phyloP scores from a whole-genome alignment of 1,140 invertebrate species.

The Leptopilina boulardi region DNA sequence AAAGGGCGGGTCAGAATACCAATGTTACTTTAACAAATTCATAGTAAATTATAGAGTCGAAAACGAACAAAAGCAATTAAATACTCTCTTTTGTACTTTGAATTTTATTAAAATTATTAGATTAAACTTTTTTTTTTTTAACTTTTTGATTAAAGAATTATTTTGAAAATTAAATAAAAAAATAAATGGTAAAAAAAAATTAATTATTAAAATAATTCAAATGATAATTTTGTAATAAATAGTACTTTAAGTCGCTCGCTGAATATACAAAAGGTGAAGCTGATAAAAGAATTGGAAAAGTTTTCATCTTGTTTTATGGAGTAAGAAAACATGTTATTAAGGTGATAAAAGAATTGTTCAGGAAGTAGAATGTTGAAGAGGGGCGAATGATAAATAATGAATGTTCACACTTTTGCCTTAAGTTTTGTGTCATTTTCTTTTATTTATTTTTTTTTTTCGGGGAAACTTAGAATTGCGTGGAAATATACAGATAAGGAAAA shows the following conservation, averaged over 20 bases:
- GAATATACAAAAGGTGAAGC: too few species aligned
- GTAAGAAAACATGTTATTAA: neutral
- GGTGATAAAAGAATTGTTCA: neutral
- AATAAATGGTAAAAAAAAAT: neutral
- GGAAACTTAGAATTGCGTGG: neutral
- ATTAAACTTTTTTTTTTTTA: neutral
- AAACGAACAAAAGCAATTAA: slow-evolving; percentile 15
- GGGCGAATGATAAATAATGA: slow-evolving; percentile 12
- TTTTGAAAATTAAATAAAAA: neutral
- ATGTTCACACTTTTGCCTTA: neutral
- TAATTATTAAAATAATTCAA: neutral
- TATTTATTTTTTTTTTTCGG: too few species aligned
- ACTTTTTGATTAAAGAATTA: neutral
- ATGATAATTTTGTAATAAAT: neutral
- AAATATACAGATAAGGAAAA: slow-evolving; percentile 22
- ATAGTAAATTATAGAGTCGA: neutral
- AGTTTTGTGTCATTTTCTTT: neutral
- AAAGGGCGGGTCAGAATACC: neutral
- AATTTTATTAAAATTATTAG: neutral
- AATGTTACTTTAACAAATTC: neutral
- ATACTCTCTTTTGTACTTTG: neutral
- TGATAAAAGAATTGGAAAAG: neutral
- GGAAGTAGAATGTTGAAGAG: neutral
- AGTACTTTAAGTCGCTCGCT: too few species aligned
- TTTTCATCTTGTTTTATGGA: neutral